Evolutionary conservation across 1,140 invertebrate genomes (phyloP), one percentile per base, ranked within the genome.

Genomic region (Drosophila yakuba): DNA sequence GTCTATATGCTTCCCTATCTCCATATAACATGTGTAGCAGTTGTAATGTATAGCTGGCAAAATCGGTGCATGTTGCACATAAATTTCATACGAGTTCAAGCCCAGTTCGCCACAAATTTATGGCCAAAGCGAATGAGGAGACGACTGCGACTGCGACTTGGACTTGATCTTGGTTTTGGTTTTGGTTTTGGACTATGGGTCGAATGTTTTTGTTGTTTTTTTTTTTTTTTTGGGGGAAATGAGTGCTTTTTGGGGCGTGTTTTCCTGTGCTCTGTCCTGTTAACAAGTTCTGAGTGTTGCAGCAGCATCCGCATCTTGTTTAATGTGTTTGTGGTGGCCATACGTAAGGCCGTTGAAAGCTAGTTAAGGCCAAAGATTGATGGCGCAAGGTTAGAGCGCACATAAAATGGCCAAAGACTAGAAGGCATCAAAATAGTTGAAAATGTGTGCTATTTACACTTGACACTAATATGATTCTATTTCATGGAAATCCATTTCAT

Each of bases 51-150:
- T 76, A 66, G 72, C 62, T 80, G 73, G 61, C 67, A 85, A 80
- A 85, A 84, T 75, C 78, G 74, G 66, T 62, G 69, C 79, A 83
- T 76, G 83, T 79, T 79, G 76, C 80, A 85, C 82, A 86, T 86
- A 86, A 86, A 85, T 85, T 86, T 78, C 54, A 78, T 82, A 61
- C 73, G 78, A 85, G 82, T 85, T 85, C 81, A 85, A 81, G 81
- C 78, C 56, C 28, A 52, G 76, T 78, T 78, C 75, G 60, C 25
- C 62, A 59, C 72, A 78, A 88, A 88, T 88, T 86, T 86, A 86
- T 86, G 83, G 78, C 82, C 62, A 48, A 23, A 61, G 44, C 71
- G 63, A 76, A 55, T 52, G 61, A 39, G 61, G 28, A 57, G 59
- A 44, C 64, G 55, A 47, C 66, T 64, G 55, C 48, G 59, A 55